Evolutionary conservation across 2,797 vertebrate genomes (phyloP).

Genomic region (Myotis findleyi): DNA sequence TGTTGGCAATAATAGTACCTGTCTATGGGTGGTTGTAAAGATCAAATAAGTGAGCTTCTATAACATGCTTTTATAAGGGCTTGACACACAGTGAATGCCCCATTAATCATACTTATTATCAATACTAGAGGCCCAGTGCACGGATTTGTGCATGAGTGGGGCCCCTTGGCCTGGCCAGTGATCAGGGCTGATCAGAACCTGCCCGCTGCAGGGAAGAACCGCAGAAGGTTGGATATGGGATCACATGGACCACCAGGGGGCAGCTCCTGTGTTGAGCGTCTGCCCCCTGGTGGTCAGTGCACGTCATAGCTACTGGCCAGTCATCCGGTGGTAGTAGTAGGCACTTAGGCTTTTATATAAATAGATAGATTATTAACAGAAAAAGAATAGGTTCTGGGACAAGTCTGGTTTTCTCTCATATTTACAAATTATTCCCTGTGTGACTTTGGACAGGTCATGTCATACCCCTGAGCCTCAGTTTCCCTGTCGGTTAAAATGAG

Average conservation of each 20-base stretch:
- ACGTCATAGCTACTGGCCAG: too few relatives aligned
- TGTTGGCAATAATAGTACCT: neutral
- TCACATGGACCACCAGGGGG: too few relatives aligned
- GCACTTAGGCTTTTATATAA: too few relatives aligned
- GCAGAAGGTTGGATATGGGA: too few relatives aligned
- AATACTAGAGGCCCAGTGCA: neutral
- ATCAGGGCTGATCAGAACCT: too few relatives aligned
- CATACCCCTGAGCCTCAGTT: neutral
- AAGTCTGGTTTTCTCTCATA: neutral
- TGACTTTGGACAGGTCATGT: neutral
- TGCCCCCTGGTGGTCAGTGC: too few relatives aligned
- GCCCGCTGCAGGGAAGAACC: too few relatives aligned
- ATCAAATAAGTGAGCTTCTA: neutral
- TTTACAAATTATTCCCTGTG: neutral
- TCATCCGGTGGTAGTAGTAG: too few relatives aligned
- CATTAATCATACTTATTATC: neutral
- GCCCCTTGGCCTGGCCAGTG: too few relatives aligned
- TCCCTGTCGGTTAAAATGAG: neutral
- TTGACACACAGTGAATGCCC: neutral
- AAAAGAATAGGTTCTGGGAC: neutral
- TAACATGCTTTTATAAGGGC: neutral
- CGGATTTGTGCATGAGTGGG: too few relatives aligned
- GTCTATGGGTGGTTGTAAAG: neutral
- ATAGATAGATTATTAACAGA: neutral
- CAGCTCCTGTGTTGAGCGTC: too few relatives aligned